Base-by-base conservation (phyloP, 2,888 invertebrate genomes). In the Tetrapedia diversipes region DNA sequence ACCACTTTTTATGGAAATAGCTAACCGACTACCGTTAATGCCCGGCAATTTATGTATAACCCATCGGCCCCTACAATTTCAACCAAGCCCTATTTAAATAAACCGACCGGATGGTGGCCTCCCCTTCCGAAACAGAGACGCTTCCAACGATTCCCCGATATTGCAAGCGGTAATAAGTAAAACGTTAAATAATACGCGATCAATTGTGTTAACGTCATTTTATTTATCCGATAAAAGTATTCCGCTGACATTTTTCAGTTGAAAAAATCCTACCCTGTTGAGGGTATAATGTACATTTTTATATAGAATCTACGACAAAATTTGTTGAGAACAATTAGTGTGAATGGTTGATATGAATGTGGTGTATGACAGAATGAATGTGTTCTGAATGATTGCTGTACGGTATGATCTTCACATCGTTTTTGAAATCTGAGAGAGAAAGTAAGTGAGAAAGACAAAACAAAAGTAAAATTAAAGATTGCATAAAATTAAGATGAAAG, bases 81-180 rank as follows among this genome's bases (percentile, higher is more conserved):
- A 27, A 7, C 37, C 49, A 27, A 49, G 27, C 51, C 49, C 63
- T 51, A 63, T 63, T 49, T 49, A 63, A 63, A 63, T 37, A 51
- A 49, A 37, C 39, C 49, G 39, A 3, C n/a, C 24, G 41, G 14
- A 41, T 41, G 22, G 22, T 14, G n/a, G 16, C 11, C 19, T 3
- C 34, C 47, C 61, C 34, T 27, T n/a, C n/a, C 29, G 47, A 61
- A 61, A 61, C 24, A 37, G 61, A 61, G 61, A 61, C 16, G 34
- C 47, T 24, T 27, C 47, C 8, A 24, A 47, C n/a, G 61, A 47
- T 61, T 34, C 11, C n/a, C 6, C 61, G 10, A 61, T 47, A 61
- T 32, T 34, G 14, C 7, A n/a, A 11, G n/a, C 14, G 0, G 41
- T 19, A 59, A 49, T 37, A n/a, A 47, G 34, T 24, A 24, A n/a